Evolutionary conservation across 2,797 vertebrate species (phyloP).

Genomic region (Silurus aristotelis): DNA sequence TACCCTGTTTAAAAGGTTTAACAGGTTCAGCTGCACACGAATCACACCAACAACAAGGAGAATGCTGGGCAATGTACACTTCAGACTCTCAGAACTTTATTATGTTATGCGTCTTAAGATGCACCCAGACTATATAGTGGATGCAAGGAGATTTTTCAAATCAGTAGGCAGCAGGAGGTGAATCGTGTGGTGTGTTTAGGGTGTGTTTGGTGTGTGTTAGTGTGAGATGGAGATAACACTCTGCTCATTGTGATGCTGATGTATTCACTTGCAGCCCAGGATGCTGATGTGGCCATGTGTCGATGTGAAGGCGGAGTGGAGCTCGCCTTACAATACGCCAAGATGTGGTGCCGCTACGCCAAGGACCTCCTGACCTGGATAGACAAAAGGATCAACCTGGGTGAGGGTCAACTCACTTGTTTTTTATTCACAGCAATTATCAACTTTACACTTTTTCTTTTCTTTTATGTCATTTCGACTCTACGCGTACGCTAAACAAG

Average conservation of each 20-base stretch:
- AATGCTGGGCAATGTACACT: neutral
- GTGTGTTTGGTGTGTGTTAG: conserved; percentile 35
- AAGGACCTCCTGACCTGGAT: conserved; percentile 91
- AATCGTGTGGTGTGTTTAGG: neutral
- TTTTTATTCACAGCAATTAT: neutral
- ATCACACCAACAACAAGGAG: neutral
- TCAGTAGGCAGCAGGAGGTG: conserved; percentile 29
- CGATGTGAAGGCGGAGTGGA: conserved; percentile 86
- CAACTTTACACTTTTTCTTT: neutral
- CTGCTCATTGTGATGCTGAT: conserved; percentile 65
- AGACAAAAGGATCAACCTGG: conserved; percentile 85
- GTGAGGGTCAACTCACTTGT: conserved; percentile 66
- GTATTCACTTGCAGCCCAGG: conserved; percentile 80
- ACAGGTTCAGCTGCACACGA: neutral
- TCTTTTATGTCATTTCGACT: neutral
- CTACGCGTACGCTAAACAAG: no score
- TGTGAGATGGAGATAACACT: conserved; percentile 29
- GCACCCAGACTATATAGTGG: neutral
- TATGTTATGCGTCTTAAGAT: neutral
- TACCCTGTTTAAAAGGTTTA: neutral
- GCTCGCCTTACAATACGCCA: conserved; percentile 85
- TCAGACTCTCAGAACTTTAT: neutral
- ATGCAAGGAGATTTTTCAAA: neutral
- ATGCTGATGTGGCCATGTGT: conserved; percentile 83
- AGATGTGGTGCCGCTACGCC: conserved; percentile 91